Base-by-base conservation (phyloP, 2,888 invertebrate species). In the Andrena minutula region DNA sequence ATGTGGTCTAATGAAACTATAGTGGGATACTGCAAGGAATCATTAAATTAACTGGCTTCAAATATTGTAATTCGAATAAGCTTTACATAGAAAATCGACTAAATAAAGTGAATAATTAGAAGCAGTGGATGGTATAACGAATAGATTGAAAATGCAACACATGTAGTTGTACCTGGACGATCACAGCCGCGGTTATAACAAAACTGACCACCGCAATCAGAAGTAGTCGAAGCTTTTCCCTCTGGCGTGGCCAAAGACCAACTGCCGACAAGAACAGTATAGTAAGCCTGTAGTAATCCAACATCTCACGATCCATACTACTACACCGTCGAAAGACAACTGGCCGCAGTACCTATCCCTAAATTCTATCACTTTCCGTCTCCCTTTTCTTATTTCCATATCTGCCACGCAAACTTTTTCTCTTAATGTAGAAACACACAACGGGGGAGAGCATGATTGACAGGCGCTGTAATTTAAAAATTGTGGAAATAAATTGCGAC, bases 201-300 rank as follows among this genome's bases (percentile, higher is more conserved):
- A 51, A n/a, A 2, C 30, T 51, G 20, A 61, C 0, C 2, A 30
- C 8, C 10, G 12, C 12, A 20, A 47, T 74, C 8, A 8, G 26
- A 12, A 65, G 2, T 12, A 10, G 0, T 0, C 12, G 12, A 5
- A 28, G 16, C 7, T 2, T 49, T 12, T 7, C 16, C 6, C 6
- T 23, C 0, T 60, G 16, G 3, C 58, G 26, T 23, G 75, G 75
- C 69, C 75, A 69, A 12, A 75, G 35, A 6, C 75, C 75, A 28
- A 75, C 0, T 1, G 10, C 0, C 1, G 61, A 26, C n/a, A 75
- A 32, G 2, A 69, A 2, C 26, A 7, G 7, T 5, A 8, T 35
- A 28, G 10, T 16, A 1, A 30, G 0, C 6, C 26, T 16, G 8
- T 70, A 75, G 20, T 63, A 70, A 2, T 10, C 12, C 32, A 35